phyloP scores from a whole-genome alignment of 1,140 invertebrate genomes.

The Dendroctonus valens region DNA sequence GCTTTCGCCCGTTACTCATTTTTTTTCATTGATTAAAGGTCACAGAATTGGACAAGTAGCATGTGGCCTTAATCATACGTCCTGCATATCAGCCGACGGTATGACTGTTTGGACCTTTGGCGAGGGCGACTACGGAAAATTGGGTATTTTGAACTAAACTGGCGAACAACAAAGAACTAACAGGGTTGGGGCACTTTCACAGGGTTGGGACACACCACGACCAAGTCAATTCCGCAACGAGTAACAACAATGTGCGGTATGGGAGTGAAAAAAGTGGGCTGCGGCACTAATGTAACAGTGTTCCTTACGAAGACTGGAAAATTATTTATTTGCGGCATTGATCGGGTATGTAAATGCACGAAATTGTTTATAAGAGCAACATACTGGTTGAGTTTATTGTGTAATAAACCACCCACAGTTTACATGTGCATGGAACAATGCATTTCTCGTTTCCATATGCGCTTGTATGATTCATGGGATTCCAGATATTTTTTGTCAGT shows the following conservation, averaged over 20 bases:
- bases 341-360: constrained; percentile 48
- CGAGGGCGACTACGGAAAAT: constrained; percentile 67
- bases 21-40: constrained; percentile 21
- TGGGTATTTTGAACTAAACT: constrained; percentile 38
- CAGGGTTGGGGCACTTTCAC: neutral
- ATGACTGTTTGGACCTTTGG: constrained; percentile 66
- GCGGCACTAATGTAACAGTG: constrained; percentile 65
- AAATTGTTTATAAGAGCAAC: neutral
- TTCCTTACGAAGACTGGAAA: constrained; percentile 62
- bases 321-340: constrained; percentile 64
- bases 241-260: constrained; percentile 59
- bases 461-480: too few relatives aligned
- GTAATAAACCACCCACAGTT: too few relatives aligned
- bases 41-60: constrained; percentile 53
- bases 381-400: too few relatives aligned
- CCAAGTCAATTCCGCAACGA: constrained; percentile 57
- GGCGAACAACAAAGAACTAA: too few relatives aligned
- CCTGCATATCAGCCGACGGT: constrained; percentile 61
- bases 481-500: too few relatives aligned
- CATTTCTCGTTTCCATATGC: too few relatives aligned
- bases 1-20: neutral
- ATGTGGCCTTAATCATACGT: constrained; percentile 66
- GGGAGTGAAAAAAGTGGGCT: constrained; percentile 61
- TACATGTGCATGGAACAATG: too few relatives aligned
- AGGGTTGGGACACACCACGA: constrained; percentile 59